Evolutionary conservation across 1,140 invertebrate species (phyloP), one percentile per base, ranked within the genome.

Genomic region (Drosophila funebris): DNA sequence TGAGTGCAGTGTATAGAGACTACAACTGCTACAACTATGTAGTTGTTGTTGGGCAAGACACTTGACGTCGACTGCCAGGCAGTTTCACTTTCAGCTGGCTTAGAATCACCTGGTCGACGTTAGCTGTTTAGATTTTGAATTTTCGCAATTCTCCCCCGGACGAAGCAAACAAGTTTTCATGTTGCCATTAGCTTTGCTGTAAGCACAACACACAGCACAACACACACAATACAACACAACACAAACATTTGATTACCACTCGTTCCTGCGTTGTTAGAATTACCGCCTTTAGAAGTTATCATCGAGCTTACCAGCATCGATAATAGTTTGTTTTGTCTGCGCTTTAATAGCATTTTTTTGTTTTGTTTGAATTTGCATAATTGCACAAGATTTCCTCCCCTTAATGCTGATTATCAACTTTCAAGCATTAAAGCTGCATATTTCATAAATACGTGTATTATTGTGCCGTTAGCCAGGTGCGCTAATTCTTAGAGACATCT

Each of bases 71-170:
- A 31, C 27, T 62, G 48, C 24, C 33, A 41, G 67, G 64, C 64
- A 64, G 82, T 87, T 87, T 87, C 83, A 78, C 82, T 87, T 87
- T 87, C 83, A 77, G 82, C 75, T 73, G 69, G 61, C 78, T 70
- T 84, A 84, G 81, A 84, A 84, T 84, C 71, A 78, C 63, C 68
- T 73, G 67, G 60, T 46, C 37, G 41, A 33, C 39, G 48, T 18
- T 14, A 63, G 58, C 46, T 43, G 67, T 67, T 80, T 66, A 72
- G 78, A 75, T 82, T 72, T 78, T 87, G 54, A 75, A 78, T 82
- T 84, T 87, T 87, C 82, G 82, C 82, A 87, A 87, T 88, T 87
- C 71, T 88, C 39, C 68, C 53, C 68, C 57, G 64, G 31, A 68
- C 75, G 44, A 20, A 44, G 62, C 60, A 85, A 87, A 87, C 82